Evolutionary conservation across 2,797 vertebrate genomes (phyloP).

Genomic region (Acomys russatus): DNA sequence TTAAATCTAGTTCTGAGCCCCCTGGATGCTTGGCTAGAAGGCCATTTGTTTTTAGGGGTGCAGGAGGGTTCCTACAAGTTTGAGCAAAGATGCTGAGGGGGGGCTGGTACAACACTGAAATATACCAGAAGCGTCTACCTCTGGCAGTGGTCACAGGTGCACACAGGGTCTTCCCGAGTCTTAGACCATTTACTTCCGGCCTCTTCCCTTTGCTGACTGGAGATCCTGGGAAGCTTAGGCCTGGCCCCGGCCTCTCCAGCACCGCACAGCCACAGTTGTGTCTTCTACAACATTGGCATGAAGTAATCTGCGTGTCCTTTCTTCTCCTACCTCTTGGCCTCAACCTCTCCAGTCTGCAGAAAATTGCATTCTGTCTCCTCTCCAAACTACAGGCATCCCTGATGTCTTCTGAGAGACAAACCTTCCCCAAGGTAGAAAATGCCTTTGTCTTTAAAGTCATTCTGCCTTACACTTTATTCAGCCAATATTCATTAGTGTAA

Average conservation of each 20-base stretch:
- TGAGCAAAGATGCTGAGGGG: background rate
- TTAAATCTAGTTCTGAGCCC: background rate
- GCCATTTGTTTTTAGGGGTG: background rate
- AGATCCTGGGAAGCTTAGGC: background rate
- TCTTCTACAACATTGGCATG: background rate
- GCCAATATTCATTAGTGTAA: background rate
- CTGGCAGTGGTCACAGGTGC: background rate
- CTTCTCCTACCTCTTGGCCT: background rate
- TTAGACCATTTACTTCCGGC: background rate
- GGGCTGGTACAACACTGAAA: too few species aligned
- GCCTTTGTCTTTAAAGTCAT: background rate
- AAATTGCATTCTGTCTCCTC: background rate
- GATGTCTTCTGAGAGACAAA: background rate
- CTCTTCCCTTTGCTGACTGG: background rate
- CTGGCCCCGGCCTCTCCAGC: background rate
- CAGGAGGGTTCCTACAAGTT: background rate
- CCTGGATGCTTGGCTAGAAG: background rate
- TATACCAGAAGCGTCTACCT: background rate
- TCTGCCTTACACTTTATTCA: background rate
- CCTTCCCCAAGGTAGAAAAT: background rate
- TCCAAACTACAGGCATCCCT: background rate
- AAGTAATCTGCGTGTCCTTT: rapidly evolving
- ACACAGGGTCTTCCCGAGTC: background rate
- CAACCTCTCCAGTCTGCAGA: background rate
- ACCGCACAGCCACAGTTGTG: background rate